Evolutionary conservation across 2,888 invertebrate species (phyloP).

Genomic region (Apeira syringaria): DNA sequence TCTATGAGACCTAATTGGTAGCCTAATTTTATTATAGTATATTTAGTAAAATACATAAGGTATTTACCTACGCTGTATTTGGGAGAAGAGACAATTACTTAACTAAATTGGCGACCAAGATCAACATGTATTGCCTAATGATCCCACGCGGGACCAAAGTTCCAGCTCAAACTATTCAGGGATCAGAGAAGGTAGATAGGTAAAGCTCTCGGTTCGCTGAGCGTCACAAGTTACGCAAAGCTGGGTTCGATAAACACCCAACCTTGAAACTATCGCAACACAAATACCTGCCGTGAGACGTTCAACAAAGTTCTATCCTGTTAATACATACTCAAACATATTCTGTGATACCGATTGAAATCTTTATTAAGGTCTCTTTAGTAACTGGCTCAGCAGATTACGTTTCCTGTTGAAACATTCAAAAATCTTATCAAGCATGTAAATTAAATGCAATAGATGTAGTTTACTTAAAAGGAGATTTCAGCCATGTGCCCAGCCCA

Average conservation of each 20-base stretch:
- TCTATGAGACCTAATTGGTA: too few relatives aligned
- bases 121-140: background rate
- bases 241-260: conserved; percentile 3
- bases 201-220: conserved; percentile 8
- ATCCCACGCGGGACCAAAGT: background rate
- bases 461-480: too few relatives aligned
- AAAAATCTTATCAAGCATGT: too few relatives aligned
- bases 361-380: background rate
- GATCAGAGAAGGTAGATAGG: conserved; percentile 14
- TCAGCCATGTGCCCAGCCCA: too few relatives aligned
- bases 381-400: too few relatives aligned
- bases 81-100: background rate
- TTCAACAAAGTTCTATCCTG: background rate
- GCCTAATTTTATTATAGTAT: too few relatives aligned
- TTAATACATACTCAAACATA: background rate
- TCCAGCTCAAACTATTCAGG: conserved; percentile 10
- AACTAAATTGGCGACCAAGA: background rate
- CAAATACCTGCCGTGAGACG: background rate
- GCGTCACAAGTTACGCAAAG: conserved; percentile 16
- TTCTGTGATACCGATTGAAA: background rate
- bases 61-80: background rate
- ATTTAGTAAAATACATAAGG: too few relatives aligned
- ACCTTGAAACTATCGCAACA: conserved; percentile 10
- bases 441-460: too few relatives aligned
- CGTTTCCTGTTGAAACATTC: too few relatives aligned